phyloP scores from a whole-genome alignment of 2,113 vertebrate species.

The Semicossyphus pulcher region DNA sequence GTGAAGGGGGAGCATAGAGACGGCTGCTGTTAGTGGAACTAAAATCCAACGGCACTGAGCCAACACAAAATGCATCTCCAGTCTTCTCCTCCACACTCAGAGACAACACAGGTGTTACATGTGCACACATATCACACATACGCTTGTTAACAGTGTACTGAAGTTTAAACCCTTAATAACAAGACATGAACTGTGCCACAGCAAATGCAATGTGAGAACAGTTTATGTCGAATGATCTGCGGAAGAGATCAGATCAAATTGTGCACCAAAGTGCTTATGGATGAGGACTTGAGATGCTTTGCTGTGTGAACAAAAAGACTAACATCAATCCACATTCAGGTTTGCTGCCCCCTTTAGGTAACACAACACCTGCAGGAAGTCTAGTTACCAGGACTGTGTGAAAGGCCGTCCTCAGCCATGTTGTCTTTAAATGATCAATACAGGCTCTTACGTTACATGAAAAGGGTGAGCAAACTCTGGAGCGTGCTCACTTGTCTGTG shows the following conservation, averaged over 20 bases:
- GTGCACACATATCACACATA: slow-evolving; percentile 53
- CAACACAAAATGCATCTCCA: slow-evolving; percentile 68
- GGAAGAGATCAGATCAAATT: slow-evolving; percentile 49
- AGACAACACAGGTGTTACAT: slow-evolving; percentile 51
- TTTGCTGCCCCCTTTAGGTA: slow-evolving; percentile 76
- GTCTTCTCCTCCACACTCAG: slow-evolving; percentile 56
- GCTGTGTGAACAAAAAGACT: slow-evolving; percentile 50
- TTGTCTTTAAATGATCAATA: slow-evolving; percentile 60
- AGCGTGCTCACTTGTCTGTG: slow-evolving; percentile 65
- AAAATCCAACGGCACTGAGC: slow-evolving; percentile 46
- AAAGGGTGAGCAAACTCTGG: slow-evolving; percentile 75
- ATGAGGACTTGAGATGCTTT: slow-evolving; percentile 72
- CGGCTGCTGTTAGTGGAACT: slow-evolving; percentile 73
- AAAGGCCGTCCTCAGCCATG: slow-evolving; percentile 53
- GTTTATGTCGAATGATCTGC: slow-evolving; percentile 51
- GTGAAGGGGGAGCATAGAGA: slow-evolving; percentile 62
- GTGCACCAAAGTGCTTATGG: slow-evolving; percentile 50
- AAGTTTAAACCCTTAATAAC: slow-evolving; percentile 37
- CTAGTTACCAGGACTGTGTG: slow-evolving; percentile 35
- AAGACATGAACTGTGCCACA: slow-evolving; percentile 59
- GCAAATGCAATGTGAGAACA: slow-evolving; percentile 39
- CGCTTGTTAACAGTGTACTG: slow-evolving; percentile 43
- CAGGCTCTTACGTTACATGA: slow-evolving; percentile 63
- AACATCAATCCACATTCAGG: slow-evolving; percentile 51
- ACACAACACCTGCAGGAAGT: slow-evolving; percentile 54